Conservation (phyloP, 1,140 invertebrate genomes). For the Glossosoma conforme region DNA sequence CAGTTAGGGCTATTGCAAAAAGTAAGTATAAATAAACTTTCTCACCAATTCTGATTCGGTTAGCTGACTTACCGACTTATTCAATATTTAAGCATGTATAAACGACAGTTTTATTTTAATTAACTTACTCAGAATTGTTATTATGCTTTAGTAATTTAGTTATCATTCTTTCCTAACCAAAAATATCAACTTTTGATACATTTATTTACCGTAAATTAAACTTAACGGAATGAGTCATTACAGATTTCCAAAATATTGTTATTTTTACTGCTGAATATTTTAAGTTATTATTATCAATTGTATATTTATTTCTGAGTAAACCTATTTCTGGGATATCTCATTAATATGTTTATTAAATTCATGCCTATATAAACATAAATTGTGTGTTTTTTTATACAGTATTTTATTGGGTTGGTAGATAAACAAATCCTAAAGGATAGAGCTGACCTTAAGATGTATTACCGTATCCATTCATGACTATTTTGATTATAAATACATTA, state of each 20-base stretch:
- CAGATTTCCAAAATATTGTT: no score
- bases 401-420: background rate
- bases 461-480: background rate
- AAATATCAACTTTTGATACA: background rate
- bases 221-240: no score
- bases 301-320: no score
- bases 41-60: background rate
- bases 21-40: conserved; percentile 35
- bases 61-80: no score
- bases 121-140: background rate
- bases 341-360: background rate
- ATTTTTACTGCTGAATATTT: no score
- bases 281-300: no score
- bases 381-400: background rate
- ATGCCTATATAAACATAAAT: conserved; percentile 1
- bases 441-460: background rate
- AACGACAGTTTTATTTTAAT: background rate
- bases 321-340: background rate
- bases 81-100: background rate
- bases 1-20: conserved; percentile 47
- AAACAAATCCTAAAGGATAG: background rate
- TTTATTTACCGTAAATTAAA: background rate
- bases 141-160: background rate
- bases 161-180: background rate
- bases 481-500: background rate